These are phyloP conservation scores for Diploptera punctata DNA, from an alignment of 2,888 invertebrate species.

Conservation along the genomic window DNA sequence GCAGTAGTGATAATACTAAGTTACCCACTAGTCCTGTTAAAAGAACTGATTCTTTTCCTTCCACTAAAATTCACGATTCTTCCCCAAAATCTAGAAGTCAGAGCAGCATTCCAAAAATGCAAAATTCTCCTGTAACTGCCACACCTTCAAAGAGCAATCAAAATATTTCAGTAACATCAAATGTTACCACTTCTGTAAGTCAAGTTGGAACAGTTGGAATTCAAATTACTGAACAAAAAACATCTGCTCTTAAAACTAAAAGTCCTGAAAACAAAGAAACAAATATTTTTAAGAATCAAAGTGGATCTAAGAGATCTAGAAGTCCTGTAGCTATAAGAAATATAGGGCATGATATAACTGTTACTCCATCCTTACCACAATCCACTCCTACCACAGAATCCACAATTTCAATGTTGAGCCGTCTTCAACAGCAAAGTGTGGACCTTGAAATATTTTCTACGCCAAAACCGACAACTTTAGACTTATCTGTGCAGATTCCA, in stretches of 20 bases:
- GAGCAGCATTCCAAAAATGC: background rate
- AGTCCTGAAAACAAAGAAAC: background rate
- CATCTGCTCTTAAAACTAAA: background rate
- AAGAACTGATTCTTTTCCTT: background rate
- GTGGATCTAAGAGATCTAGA: background rate
- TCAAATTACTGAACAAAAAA: background rate
- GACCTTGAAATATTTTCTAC: conserved; percentile 24
- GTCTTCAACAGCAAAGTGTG: conserved; percentile 6
- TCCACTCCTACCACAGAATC: background rate
- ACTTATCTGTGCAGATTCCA: conserved; percentile 21
- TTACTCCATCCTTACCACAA: conserved; percentile 22
- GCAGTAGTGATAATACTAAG: background rate
- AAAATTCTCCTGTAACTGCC: background rate
- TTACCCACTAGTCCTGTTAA: background rate
- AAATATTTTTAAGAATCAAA: conserved; percentile 5
- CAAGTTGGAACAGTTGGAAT: background rate
- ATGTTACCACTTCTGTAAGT: background rate
- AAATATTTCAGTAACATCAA: background rate
- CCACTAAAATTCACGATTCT: background rate
- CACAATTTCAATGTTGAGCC: conserved; percentile 17
- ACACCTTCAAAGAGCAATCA: background rate
- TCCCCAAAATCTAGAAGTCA: background rate
- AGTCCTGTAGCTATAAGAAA: conserved; percentile 2
- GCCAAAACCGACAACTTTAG: conserved; percentile 11
- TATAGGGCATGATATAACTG: conserved; percentile 33